These are phyloP conservation scores for Aulostomus chinensis DNA, from an alignment of 2,797 vertebrate genomes.

Conservation along the genomic window DNA sequence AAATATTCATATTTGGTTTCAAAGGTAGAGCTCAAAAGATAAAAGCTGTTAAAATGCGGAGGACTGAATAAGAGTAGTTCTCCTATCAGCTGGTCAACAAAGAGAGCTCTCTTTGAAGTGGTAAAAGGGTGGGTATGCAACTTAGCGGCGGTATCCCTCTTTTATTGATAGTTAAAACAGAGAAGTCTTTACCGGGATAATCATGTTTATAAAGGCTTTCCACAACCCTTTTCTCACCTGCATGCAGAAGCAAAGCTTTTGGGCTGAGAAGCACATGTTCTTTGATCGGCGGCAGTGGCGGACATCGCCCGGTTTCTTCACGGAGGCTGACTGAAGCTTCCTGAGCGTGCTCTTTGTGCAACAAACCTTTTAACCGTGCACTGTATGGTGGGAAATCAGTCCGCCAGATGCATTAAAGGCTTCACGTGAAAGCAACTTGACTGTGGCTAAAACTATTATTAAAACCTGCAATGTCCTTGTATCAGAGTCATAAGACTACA, in stretches of 20 bases:
- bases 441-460: constrained; percentile 18
- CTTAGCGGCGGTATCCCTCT: background rate
- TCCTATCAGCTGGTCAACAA: constrained; percentile 22
- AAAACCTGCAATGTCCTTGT: background rate
- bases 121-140: background rate
- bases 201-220: constrained; percentile 12
- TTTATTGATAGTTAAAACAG: constrained; percentile 33
- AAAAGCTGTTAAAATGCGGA: constrained; percentile 10
- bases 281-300: too few relatives aligned
- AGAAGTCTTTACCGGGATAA: background rate
- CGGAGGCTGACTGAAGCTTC: too few relatives aligned
- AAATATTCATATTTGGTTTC: constrained; percentile 38
- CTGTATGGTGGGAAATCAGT: constrained; percentile 5
- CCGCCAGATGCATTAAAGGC: constrained; percentile 12
- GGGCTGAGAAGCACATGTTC: constrained; percentile 11
- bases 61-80: constrained; percentile 12
- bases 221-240: background rate
- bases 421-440: constrained; percentile 25
- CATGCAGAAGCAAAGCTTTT: background rate
- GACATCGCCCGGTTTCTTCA: too few relatives aligned
- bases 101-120: constrained; percentile 16
- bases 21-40: constrained; percentile 57
- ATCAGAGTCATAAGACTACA: constrained; percentile 23
- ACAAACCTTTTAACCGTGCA: constrained; percentile 1
- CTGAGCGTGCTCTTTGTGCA: too few relatives aligned